Evolutionary conservation across 2,888 invertebrate genomes (phyloP).

Genomic region (Crematogaster levior): DNA sequence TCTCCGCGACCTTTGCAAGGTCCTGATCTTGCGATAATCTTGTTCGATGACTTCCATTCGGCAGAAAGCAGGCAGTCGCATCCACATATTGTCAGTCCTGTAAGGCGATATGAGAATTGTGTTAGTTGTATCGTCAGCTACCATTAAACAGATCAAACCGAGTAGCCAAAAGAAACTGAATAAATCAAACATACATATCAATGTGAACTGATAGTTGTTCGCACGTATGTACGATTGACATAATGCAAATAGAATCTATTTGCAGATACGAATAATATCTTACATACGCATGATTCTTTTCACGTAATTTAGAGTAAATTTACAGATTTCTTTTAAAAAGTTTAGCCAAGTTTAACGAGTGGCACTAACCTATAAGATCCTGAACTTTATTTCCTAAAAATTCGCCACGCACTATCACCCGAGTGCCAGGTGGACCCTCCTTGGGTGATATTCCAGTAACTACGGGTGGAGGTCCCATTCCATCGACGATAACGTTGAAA

Average conservation of each 20-base stretch:
- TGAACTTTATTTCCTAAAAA: conserved; percentile 94
- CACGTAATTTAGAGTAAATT: too few relatives aligned
- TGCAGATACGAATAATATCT: too few relatives aligned
- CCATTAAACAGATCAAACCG: too few relatives aligned
- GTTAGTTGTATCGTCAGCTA: too few relatives aligned
- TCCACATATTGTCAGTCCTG: conserved; percentile 97
- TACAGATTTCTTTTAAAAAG: too few relatives aligned
- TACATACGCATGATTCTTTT: too few relatives aligned
- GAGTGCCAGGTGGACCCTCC: conserved; percentile 98
- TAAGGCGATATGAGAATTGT: too few relatives aligned
- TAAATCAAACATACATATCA: too few relatives aligned
- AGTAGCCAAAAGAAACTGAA: too few relatives aligned
- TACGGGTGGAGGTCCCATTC: conserved; percentile 92
- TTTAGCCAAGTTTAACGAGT: not conserved
- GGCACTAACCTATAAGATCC: conserved; percentile 92
- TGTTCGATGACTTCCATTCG: conserved; percentile 99
- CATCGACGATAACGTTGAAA: not conserved
- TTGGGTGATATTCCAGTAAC: conserved; percentile 99
- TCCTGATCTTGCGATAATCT: conserved; percentile 98
- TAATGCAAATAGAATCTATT: too few relatives aligned
- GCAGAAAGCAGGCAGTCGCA: conserved; percentile 97
- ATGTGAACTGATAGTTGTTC: too few relatives aligned
- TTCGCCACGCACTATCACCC: conserved; percentile 97
- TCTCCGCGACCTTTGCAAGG: conserved; percentile 96
- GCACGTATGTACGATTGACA: too few relatives aligned